Base-by-base conservation (phyloP, 2,888 invertebrate species). In the Luffia ferchaultella region DNA sequence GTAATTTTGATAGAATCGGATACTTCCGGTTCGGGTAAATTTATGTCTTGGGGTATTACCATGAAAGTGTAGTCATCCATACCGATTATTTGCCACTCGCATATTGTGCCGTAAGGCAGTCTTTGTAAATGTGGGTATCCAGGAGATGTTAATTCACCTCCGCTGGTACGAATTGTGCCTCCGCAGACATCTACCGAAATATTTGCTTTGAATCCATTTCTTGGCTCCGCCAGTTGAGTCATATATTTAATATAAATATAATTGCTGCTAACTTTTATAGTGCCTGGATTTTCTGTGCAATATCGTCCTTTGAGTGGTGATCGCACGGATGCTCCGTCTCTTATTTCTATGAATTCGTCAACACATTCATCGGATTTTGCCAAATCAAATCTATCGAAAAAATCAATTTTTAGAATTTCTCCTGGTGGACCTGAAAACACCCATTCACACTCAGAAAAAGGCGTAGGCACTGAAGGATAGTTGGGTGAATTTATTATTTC, bases 381-480 rank as follows among this genome's bases (percentile, higher is more conserved):
- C 16, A 96, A 76, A 65, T 92, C 90, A 69, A 96, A 95, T 59
- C 88, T 78, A 0, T 89, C 90, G 2, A 88, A 64, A 61, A 97
- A 96, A 65, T 93, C 91, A 16, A 96, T 76, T 54, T 90, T 83
- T 42, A 97, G 72, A 17, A 88, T 85, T 70, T 93, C 90, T 0
- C 93, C 94, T 1, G 88, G 84, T 1, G 92, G 90, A 0, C 89
- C 93, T 30, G 85, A 79, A 53, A 96, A 87, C 19, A 83, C 73
- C 96, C 96, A 97, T 19, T 87, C 76, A 67, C 97, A 97, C 72
- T 95, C 95, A 0, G 89, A 87, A 60, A 91, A 91, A 1, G 94
- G 89, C 45, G 88, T 79, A 1, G 97, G 95, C 18, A 90, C 84
- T 53, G 89, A 88, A 0, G 97, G 97, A 75, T 92, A 95, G 58